Base-by-base conservation (phyloP, 2,888 invertebrate species). In the Villa cingulata region DNA sequence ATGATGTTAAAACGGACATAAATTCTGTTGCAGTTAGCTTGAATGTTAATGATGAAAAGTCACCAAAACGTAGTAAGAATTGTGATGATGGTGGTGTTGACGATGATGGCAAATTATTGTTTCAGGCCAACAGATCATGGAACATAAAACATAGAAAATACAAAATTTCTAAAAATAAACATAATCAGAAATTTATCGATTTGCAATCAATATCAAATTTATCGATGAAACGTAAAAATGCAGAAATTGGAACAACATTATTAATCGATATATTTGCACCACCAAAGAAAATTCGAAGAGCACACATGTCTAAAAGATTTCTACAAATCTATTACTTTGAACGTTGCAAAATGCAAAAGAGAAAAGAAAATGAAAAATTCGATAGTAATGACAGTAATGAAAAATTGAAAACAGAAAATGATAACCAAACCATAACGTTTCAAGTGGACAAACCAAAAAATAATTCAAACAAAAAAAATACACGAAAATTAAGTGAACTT, bases 231-330 rank as follows among this genome's bases (percentile, higher is more conserved):
- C 37, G 44, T 2, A 17, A 18, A 37, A 44, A 38, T 29, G 10
- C 15, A 5, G 23, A 37, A 29, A 17, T 38, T 10, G 12, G 38
- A 38, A 16, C 18, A 15, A 4, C 27, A 27, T 17, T 44, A 23
- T 17, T 27, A 18, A 27, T 27, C 5, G 37, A 37, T 29, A 19
- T 37, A 14, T 37, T 37, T 38, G 44, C 37, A 29, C 44, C 44
- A 44, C 44, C 37, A n/a, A 44, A 14, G 38, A 44, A 44, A 38
- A 44, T 44, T 18, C 23, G 44, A 12, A 37, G 23, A 29, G 23
- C 38, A 18, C n/a, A 19, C 9, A 20, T 37, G n/a, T 14, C 17
- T n/a, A 32, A 32, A 32, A 32, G 29, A 32, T 32, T 32, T 5
- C 12, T 32, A 12, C 29, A 32, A 12, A 32, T 32, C 4, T 32